Base-by-base conservation (phyloP, 1,140 invertebrate genomes). In the Cataglyphis hispanica region DNA sequence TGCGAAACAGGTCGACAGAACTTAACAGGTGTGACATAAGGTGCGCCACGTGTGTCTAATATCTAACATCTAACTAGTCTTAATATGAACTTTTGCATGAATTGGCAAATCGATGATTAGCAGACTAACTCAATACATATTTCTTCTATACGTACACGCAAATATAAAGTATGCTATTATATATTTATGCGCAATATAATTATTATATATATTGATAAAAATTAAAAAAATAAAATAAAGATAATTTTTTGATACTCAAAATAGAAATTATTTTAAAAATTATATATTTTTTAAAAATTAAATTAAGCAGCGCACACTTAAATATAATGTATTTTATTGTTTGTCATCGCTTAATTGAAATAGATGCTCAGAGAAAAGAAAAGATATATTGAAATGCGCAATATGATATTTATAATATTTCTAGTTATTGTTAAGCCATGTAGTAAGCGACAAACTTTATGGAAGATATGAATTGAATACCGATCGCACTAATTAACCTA, bases 1-100 rank as follows among this genome's bases (percentile, higher is more conserved):
- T 63, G 37, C 56, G 43, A 78, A 88, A 84, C 80, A 46, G 81
- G 86, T 87, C 34, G 72, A 16, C 46, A 50, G 46, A 19, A 19
- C 46, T 19, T 50, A 76, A 86, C 88, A 81, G 86, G 76, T 89
- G 83, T 64, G 76, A 85, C 86, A 86, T 76, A 87, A 80, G 75
- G 69, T 63, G 76, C 83, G 67, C 53, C 34, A 70, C 63, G 58
- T 40, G 77, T 88, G 75, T 77, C 50, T 75, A 64, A 86, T 11
- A 43, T 43, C 10, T 43, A 43, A 88, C 83, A 74, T 60, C 70
- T 56, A 78, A 58, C 56, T 46, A 53, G 56, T 58, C 16, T 27
- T 37, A 67, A 81, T 46, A 67, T 80, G 80, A 85, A 80, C 50
- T 58, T 83, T 46, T 11, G 27, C 46, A 13, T 25, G 7, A 81